Evolutionary conservation across 1,140 invertebrate genomes (phyloP).

Genomic region (Andricus grossulariae): DNA sequence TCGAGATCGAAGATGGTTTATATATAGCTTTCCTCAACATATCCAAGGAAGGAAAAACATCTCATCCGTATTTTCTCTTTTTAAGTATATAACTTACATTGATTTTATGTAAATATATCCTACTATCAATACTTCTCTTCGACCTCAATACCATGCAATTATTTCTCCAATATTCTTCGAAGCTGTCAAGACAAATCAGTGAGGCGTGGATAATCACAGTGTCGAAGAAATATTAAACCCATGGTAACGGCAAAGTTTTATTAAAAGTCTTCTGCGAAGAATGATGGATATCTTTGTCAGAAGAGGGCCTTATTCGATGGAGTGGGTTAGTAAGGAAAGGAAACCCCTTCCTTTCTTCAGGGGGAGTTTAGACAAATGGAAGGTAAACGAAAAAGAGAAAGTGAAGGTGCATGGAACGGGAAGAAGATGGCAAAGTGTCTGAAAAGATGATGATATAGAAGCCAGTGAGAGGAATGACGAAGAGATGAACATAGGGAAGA

Average conservation of each 20-base stretch:
- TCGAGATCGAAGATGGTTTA: no score
- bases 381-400: slow-evolving; percentile 18
- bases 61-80: no score
- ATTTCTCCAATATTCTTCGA: not conserved
- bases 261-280: slow-evolving; percentile 63
- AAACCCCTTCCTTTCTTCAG: not conserved
- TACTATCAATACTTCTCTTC: no score
- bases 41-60: no score
- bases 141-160: not conserved
- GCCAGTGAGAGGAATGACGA: slow-evolving; percentile 19
- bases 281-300: slow-evolving; percentile 60
- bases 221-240: slow-evolving; percentile 54
- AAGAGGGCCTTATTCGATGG: not conserved
- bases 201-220: slow-evolving; percentile 42
- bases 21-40: no score
- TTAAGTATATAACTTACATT: no score
- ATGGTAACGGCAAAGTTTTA: slow-evolving; percentile 58
- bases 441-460: not conserved
- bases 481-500: slow-evolving; percentile 34
- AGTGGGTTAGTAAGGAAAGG: not conserved
- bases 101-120: no score
- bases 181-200: slow-evolving; percentile 48
- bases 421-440: slow-evolving; percentile 32
- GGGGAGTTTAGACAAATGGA: slow-evolving; percentile 34
- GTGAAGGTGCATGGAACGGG: not conserved